Evolutionary conservation across 2,113 vertebrate species (phyloP), one percentile per base, ranked within the genome.

Genomic region (Rhinolophus sinicus): DNA sequence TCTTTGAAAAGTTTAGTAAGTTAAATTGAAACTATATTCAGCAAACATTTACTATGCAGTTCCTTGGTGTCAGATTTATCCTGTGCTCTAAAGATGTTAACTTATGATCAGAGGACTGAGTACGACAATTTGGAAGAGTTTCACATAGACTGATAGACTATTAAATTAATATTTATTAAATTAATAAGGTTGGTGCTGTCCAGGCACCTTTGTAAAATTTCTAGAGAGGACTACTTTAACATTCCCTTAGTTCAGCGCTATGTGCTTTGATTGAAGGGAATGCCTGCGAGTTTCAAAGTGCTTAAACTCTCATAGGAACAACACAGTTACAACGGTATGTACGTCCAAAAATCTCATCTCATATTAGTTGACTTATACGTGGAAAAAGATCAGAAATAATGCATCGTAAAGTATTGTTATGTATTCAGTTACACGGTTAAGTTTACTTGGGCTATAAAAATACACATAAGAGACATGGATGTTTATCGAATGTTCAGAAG

Each of bases 101-200:
- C 30, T 86, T 92, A 83, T 82, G 44, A 81, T 85, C 18, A 94
- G 30, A 89, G 78, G 72, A 56, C 38, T 58, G 52, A 81, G 75
- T 75, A 75, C 88, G 56, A 65, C 24, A 78, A 30, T 81, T 84
- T 82, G 60, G 52, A 83, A 95, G 38, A 50, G 38, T 92, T 97
- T 82, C 38, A 38, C 24, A 73, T 50, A n/a, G 56, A 90, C 80
- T 62, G 77, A 92, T 96, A 28, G 30, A 70, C 86, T 92, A 82
- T 88, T 67, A 90, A 88, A 88, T 85, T 38, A 58, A 88, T 70
- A 44, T 26, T 90, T 86, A 96, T 56, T 92, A 54, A 85, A 76
- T 96, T 92, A 85, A 72, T 81, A 85, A 93, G 13, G 47, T 76
- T 82, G 67, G 16, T 72, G 10, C 64, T 94, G 8, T 24, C 14